Evolutionary conservation across 2,797 vertebrate species (phyloP).

Genomic region (Bradypodion ventrale): DNA sequence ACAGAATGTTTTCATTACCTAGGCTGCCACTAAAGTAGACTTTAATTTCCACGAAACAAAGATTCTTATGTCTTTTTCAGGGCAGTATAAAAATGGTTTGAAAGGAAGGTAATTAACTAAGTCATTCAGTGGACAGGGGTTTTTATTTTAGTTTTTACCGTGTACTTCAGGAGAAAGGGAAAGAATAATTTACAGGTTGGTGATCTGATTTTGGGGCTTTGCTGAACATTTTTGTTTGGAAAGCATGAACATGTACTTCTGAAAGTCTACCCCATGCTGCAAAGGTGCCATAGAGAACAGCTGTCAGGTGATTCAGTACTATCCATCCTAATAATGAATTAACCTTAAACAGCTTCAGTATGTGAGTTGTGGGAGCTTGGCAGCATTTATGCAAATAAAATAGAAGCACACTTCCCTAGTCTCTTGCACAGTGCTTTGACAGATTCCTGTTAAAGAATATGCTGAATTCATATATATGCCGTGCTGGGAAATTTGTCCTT

Average conservation of each 20-base stretch:
- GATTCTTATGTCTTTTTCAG: slow-evolving; percentile 20
- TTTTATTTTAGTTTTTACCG: not conserved
- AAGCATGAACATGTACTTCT: slow-evolving; percentile 11
- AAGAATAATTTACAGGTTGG: not conserved
- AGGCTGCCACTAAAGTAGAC: slow-evolving; percentile 11
- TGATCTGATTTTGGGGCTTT: slow-evolving; percentile 15
- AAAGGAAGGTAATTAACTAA: slow-evolving; percentile 26
- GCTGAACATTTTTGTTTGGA: slow-evolving; percentile 6
- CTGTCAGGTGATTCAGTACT: not conserved
- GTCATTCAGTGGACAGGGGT: not conserved
- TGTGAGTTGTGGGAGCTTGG: not conserved
- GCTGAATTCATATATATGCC: not conserved
- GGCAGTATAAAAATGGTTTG: slow-evolving; percentile 6
- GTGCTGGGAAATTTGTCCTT: not conserved
- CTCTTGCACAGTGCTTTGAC: not conserved
- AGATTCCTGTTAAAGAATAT: not conserved
- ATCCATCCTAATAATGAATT: not conserved
- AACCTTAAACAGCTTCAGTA: not conserved
- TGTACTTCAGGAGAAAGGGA: not conserved
- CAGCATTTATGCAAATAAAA: slow-evolving; percentile 6
- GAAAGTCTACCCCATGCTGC: not conserved
- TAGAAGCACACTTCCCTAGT: not conserved
- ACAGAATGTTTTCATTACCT: slow-evolving; percentile 37
- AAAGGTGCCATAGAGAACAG: not conserved
- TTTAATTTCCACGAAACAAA: slow-evolving; percentile 30